phyloP scores from a whole-genome alignment of 1,140 invertebrate genomes.

The Eupeodes corollae region DNA sequence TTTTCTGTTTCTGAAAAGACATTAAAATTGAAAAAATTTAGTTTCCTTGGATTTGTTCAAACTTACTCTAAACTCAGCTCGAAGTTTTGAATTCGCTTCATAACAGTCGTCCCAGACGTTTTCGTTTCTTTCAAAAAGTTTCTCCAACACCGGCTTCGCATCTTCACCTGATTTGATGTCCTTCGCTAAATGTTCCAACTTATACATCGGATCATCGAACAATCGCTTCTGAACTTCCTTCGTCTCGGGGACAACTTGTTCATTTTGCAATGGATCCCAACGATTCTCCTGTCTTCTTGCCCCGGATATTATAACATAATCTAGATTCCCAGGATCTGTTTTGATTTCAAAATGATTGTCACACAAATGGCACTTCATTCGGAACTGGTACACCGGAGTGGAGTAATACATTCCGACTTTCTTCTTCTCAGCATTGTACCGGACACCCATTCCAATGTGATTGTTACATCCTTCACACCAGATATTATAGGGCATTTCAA shows the following conservation, averaged over 20 bases:
- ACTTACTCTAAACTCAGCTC: conserved; percentile 60
- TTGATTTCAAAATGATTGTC: conserved; percentile 98
- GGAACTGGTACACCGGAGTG: conserved; percentile 94
- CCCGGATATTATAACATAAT: conserved; percentile 92
- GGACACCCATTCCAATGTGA: conserved; percentile 97
- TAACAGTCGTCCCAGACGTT: conserved; percentile 82
- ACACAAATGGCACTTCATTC: conserved; percentile 99
- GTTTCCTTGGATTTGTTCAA: neutral
- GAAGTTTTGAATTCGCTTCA: conserved; percentile 67
- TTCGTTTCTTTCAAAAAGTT: conserved; percentile 67
- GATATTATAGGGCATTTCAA: conserved; percentile 99
- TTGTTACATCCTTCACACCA: conserved; percentile 98
- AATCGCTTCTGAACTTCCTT: conserved; percentile 78
- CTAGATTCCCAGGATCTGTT: conserved; percentile 95
- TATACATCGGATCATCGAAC: conserved; percentile 93
- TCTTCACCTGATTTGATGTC: conserved; percentile 64
- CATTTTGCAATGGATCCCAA: conserved; percentile 96
- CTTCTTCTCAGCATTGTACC: conserved; percentile 98
- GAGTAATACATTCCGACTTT: conserved; percentile 98
- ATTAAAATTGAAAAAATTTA: neutral
- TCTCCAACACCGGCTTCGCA: conserved; percentile 56
- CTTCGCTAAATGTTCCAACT: conserved; percentile 78
- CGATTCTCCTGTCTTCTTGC: conserved; percentile 92
- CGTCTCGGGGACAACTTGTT: conserved; percentile 82
- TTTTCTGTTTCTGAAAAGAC: conserved; percentile 55